A percentile compares a stretch with the other conserved stretches of the same genome.
Evolutionary conservation across 2,888 invertebrate genomes (phyloP).

Genomic region (Lottia scabra): DNA sequence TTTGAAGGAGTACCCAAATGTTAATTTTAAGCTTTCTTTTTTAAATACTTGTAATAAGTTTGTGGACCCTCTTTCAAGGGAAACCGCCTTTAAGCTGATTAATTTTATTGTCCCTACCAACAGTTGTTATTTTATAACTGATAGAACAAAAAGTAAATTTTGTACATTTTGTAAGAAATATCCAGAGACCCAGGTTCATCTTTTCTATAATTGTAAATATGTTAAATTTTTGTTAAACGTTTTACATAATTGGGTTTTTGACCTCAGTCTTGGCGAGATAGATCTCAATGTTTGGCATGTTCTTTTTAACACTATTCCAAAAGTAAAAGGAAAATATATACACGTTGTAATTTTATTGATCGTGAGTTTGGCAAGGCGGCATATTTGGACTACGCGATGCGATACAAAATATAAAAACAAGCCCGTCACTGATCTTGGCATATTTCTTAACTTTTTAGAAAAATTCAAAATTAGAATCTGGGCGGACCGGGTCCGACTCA

Average conservation of each 20-base stretch:
- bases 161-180: background rate
- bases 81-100: background rate
- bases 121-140: background rate
- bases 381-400: background rate
- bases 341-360: background rate
- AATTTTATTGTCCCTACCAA: background rate
- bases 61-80: background rate
- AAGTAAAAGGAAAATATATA: background rate
- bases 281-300: conserved; percentile 6
- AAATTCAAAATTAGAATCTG: conserved; percentile 1
- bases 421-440: background rate
- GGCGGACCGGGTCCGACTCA: conserved; percentile 1
- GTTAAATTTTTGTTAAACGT: background rate
- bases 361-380: background rate
- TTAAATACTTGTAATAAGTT: background rate
- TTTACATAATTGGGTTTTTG: background rate
- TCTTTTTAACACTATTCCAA: background rate
- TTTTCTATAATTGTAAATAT: background rate
- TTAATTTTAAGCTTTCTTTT: too few relatives aligned
- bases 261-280: background rate
- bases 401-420: background rate
- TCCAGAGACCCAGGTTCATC: background rate
- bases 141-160: background rate
- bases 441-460: background rate
- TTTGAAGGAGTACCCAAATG: too few relatives aligned